These are phyloP conservation scores for Lagodon rhomboides DNA, from an alignment of 2,797 vertebrate species.

Conservation along the genomic window DNA sequence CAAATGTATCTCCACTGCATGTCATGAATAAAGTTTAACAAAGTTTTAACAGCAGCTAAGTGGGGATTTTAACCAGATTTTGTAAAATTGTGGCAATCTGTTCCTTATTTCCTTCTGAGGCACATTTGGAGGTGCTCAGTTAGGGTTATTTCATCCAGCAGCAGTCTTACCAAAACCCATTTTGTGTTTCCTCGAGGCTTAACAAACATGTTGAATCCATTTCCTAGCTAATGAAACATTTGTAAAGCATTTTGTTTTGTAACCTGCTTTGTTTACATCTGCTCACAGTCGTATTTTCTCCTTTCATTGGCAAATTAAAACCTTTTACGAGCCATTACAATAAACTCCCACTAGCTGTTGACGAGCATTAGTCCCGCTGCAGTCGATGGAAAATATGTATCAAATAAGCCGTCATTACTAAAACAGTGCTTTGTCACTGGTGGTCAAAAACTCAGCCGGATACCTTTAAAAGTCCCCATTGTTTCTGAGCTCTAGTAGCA, in stretches of 20 bases:
- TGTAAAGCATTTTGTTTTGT: neutral
- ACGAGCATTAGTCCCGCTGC: neutral
- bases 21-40: neutral
- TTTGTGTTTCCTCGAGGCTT: neutral
- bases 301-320: constrained; percentile 23
- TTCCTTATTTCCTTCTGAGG: neutral
- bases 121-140: neutral
- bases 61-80: neutral
- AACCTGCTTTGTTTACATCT: neutral
- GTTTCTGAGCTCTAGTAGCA: neutral
- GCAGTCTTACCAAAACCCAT: neutral
- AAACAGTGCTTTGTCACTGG: neutral
- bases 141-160: neutral
- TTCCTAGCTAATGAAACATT: constrained; percentile 1
- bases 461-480: neutral
- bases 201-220: constrained; percentile 6
- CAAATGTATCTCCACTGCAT: neutral
- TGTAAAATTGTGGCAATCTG: neutral
- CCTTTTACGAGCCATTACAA: constrained; percentile 1
- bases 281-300: neutral
- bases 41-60: constrained; percentile 2
- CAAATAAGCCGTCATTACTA: neutral
- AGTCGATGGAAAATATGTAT: neutral
- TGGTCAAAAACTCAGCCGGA: neutral
- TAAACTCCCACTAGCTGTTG: neutral